phyloP scores from a whole-genome alignment of 2,888 invertebrate species.

The Cistogaster globosa region DNA sequence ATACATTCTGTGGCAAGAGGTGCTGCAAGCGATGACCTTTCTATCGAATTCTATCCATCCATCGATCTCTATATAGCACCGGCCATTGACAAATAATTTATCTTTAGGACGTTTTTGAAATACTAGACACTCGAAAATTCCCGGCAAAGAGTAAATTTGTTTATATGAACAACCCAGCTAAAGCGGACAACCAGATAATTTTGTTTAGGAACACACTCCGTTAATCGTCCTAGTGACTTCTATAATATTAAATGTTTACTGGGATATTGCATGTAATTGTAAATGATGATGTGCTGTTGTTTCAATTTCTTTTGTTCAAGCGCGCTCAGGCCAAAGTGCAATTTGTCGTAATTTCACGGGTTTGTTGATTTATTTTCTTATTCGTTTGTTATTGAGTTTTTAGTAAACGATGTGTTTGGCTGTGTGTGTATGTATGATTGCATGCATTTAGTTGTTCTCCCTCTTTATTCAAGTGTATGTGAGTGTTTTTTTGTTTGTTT shows the following conservation, averaged over 20 bases:
- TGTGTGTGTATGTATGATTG: constrained; percentile 11
- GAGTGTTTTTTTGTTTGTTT: constrained; percentile 9
- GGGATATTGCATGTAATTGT: not conserved
- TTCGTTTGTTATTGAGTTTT: constrained; percentile 64
- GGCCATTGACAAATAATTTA: too few species aligned
- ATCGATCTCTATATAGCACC: too few species aligned
- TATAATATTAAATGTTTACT: not conserved
- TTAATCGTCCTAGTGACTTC: too few species aligned
- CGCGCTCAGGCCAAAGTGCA: constrained; percentile 72
- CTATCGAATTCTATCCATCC: too few species aligned
- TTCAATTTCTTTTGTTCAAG: constrained; percentile 62
- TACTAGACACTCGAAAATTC: too few species aligned
- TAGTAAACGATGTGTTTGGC: constrained; percentile 16
- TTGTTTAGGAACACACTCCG: too few species aligned
- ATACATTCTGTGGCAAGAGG: too few species aligned
- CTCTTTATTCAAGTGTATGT: not conserved
- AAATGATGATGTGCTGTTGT: constrained; percentile 41
- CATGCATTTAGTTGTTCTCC: constrained; percentile 9
- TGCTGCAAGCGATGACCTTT: too few species aligned
- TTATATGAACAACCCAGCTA: too few species aligned
- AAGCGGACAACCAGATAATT: too few species aligned
- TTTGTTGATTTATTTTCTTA: constrained; percentile 70
- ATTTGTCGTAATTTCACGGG: constrained; percentile 72
- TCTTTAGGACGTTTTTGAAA: too few species aligned
- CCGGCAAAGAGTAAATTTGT: too few species aligned